A percentile compares a stretch with the other conserved stretches of the same genome.
phyloP scores from a whole-genome alignment of 1,140 invertebrate genomes.

The Macrosteles quadrilineatus region DNA sequence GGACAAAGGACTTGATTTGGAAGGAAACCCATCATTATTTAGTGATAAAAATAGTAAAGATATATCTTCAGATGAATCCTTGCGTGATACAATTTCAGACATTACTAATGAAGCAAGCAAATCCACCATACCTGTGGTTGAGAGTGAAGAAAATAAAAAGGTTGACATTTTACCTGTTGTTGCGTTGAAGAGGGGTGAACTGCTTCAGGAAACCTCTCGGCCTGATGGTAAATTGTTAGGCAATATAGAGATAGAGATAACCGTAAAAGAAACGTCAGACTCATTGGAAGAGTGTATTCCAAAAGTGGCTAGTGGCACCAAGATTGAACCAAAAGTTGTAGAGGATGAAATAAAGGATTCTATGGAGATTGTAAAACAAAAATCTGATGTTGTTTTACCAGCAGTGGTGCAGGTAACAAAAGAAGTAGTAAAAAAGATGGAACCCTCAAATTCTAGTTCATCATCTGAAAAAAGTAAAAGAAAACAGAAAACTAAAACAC shows the following conservation, averaged over 20 bases:
- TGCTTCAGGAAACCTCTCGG: not conserved
- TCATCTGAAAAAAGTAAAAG: constrained; percentile 7
- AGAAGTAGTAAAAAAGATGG: constrained; percentile 13
- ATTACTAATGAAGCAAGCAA: too few species aligned
- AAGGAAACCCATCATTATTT: not conserved
- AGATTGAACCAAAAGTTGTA: not conserved
- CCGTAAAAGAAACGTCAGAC: not conserved
- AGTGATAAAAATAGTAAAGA: not conserved
- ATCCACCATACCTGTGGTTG: too few species aligned
- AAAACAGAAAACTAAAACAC: constrained; percentile 20
- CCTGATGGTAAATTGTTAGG: not conserved
- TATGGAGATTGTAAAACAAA: constrained; percentile 39
- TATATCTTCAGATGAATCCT: not conserved
- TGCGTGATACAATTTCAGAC: not conserved
- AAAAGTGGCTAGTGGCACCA: constrained; percentile 1
- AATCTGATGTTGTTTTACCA: constrained; percentile 45
- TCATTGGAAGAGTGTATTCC: not conserved
- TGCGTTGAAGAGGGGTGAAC: not conserved
- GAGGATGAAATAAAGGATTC: not conserved
- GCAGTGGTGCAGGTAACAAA: constrained; percentile 29
- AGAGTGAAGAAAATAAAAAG: too few species aligned
- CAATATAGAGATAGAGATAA: constrained; percentile 11
- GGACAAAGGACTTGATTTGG: too few species aligned
- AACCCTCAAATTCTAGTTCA: constrained; percentile 17
- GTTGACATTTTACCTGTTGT: too few species aligned